Percentiles rank a stretch among this genome's conserved stretches.
phyloP scores from a whole-genome alignment of 2,888 invertebrate species.

The Dynastes grantii region DNA sequence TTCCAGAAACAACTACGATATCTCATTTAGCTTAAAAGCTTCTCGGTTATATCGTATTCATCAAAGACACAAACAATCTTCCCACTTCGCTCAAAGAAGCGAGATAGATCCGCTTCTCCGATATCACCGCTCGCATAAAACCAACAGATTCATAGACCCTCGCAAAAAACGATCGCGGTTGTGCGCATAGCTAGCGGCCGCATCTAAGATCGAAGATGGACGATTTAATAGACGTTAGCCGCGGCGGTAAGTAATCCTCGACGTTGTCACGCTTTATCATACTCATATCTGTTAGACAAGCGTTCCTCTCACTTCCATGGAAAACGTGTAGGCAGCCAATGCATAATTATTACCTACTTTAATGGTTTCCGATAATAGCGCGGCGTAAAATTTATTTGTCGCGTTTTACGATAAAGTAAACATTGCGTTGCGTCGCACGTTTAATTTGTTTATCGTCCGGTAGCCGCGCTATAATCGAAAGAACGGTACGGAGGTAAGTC shows the following conservation, averaged over 20 bases:
- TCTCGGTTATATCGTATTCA: too few species aligned
- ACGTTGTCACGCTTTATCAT: conserved; percentile 28
- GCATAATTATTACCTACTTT: conserved; percentile 31
- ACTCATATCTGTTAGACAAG: conserved; percentile 32
- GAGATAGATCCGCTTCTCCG: too few species aligned
- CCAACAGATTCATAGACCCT: too few species aligned
- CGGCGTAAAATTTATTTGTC: conserved; percentile 27
- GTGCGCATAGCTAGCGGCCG: too few species aligned
- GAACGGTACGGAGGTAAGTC: too few species aligned
- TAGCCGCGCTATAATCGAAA: background rate
- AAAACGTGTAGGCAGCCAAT: conserved; percentile 20
- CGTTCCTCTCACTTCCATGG: background rate
- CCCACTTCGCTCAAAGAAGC: too few species aligned
- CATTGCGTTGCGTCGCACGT: background rate
- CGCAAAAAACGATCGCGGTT: too few species aligned
- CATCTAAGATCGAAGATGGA: too few species aligned
- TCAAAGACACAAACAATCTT: too few species aligned
- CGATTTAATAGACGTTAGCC: background rate
- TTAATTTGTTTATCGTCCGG: conserved; percentile 8
- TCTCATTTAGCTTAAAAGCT: too few species aligned
- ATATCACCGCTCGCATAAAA: too few species aligned
- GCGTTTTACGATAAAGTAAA: conserved; percentile 9
- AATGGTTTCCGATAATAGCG: conserved; percentile 28
- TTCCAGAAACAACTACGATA: too few species aligned
- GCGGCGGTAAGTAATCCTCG: conserved; percentile 16